phyloP scores from a whole-genome alignment of 2,888 invertebrate species.

The Spilosoma lubricipeda region DNA sequence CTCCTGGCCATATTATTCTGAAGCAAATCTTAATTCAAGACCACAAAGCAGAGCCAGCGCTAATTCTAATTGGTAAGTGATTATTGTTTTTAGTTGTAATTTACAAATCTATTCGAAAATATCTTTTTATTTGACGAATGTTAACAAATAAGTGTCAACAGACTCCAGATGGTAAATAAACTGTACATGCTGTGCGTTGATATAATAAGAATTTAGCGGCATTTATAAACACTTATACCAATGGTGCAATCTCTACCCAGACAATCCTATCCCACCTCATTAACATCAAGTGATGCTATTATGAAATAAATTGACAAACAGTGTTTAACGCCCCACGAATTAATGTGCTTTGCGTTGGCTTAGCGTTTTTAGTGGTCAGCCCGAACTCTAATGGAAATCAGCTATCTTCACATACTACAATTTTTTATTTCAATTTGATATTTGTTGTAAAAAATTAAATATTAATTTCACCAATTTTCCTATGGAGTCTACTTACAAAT shows the following conservation, averaged over 20 bases:
- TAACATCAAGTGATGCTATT: background rate
- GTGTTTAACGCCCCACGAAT: background rate
- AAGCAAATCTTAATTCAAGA: slow-evolving; percentile 82
- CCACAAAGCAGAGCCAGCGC: slow-evolving; percentile 78
- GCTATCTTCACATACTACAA: background rate
- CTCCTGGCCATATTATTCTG: slow-evolving; percentile 89
- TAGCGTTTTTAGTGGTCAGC: background rate
- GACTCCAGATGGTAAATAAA: background rate
- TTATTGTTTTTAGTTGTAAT: background rate
- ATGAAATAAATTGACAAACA: background rate
- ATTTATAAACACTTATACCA: background rate
- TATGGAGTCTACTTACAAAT: background rate
- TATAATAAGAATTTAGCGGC: background rate
- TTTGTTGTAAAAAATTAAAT: background rate
- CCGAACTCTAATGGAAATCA: background rate
- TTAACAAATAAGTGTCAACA: background rate
- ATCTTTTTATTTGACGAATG: background rate
- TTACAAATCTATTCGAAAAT: background rate
- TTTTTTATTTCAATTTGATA: background rate
- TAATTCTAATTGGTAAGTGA: slow-evolving; percentile 73
- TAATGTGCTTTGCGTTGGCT: background rate
- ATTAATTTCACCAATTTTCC: background rate
- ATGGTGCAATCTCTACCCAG: background rate
- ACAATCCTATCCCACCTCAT: background rate
- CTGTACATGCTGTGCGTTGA: background rate